phyloP scores from a whole-genome alignment of 1,140 invertebrate species.

The Drosophila athabasca region DNA sequence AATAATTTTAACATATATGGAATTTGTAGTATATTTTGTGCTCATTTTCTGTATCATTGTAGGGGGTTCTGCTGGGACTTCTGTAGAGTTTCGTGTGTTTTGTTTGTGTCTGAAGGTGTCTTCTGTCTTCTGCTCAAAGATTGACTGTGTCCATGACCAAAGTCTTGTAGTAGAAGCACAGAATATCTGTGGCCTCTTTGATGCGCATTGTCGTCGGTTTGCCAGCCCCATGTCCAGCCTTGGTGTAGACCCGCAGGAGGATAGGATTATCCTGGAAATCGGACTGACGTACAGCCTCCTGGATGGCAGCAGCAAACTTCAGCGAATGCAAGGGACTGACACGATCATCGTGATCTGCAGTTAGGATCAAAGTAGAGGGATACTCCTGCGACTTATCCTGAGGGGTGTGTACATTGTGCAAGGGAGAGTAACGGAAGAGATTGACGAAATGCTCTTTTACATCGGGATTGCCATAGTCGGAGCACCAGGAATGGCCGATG shows the following conservation, averaged over 20 bases:
- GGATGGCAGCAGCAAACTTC: conserved; percentile 96
- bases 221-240: conserved; percentile 97
- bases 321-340: conserved; percentile 98
- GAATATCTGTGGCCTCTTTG: conserved; percentile 93
- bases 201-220: conserved; percentile 94
- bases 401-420: conserved; percentile 95
- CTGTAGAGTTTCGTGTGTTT: too few relatives aligned
- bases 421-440: conserved; percentile 95
- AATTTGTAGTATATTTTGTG: too few relatives aligned
- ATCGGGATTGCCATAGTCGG: conserved; percentile 97
- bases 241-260: conserved; percentile 95
- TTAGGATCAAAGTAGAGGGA: conserved; percentile 94
- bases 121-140: conserved; percentile 14
- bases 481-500: conserved; percentile 97
- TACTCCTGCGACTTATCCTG: conserved; percentile 88
- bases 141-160: conserved; percentile 84
- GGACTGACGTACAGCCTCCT: conserved; percentile 88
- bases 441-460: conserved; percentile 94
- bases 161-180: conserved; percentile 92
- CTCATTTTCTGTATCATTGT: too few relatives aligned
- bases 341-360: conserved; percentile 99
- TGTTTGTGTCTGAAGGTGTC: too few relatives aligned
- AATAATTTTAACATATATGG: too few relatives aligned
- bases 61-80: too few relatives aligned
- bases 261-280: conserved; percentile 92